These are phyloP conservation scores for Cathartes aura DNA, from an alignment of 2,113 vertebrate genomes.

Conservation along the genomic window DNA sequence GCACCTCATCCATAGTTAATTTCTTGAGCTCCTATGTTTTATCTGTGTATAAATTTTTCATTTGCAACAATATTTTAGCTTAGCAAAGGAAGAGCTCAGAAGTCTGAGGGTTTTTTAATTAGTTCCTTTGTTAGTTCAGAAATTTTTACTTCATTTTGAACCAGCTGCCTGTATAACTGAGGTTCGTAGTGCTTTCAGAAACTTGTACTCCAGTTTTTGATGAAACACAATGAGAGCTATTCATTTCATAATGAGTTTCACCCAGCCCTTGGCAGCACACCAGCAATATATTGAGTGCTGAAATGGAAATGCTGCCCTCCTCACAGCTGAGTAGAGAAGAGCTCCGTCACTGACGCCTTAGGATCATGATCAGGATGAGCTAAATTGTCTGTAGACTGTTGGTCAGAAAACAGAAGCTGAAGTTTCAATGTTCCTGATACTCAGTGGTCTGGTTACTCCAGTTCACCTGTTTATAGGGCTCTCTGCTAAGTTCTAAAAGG, in stretches of 20 bases:
- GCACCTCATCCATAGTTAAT: constrained; percentile 50
- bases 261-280: background rate
- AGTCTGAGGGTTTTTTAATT: background rate
- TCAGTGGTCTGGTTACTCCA: background rate
- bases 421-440: background rate
- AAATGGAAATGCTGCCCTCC: background rate
- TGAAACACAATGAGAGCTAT: background rate
- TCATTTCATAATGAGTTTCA: background rate
- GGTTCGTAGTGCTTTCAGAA: background rate
- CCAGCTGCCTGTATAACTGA: background rate
- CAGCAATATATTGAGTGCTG: background rate
- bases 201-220: background rate
- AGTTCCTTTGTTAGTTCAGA: background rate
- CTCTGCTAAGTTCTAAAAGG: background rate
- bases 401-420: background rate
- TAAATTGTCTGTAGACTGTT: background rate
- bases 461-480: background rate
- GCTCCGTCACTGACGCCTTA: background rate
- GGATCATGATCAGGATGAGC: background rate
- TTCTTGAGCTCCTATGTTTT: background rate
- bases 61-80: constrained; percentile 30
- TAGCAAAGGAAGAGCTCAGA: background rate
- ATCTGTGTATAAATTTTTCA: constrained; percentile 44
- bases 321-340: background rate
- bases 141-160: background rate